phyloP scores from a whole-genome alignment of 2,113 vertebrate genomes.

The Carassius carassius region DNA sequence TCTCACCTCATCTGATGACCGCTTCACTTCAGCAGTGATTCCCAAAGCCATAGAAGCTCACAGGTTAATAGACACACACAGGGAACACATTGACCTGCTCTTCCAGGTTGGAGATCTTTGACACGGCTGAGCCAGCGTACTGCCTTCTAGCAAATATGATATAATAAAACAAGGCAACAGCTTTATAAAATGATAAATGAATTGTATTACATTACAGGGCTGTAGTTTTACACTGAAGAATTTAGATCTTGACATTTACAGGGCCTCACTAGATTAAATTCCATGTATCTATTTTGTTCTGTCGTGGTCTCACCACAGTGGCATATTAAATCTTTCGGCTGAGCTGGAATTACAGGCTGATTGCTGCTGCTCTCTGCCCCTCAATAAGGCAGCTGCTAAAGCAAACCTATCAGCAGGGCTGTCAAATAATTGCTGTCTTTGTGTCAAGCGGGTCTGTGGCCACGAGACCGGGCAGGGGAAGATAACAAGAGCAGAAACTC shows the following conservation, averaged over 20 bases:
- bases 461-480: constrained; percentile 29
- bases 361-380: constrained; percentile 37
- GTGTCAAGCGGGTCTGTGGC: constrained; percentile 46
- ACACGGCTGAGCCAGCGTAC: not conserved
- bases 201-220: not conserved
- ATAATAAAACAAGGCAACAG: not conserved
- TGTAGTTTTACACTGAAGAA: not conserved
- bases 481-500: constrained; percentile 58
- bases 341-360: constrained; percentile 51
- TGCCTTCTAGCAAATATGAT: not conserved
- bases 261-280: not conserved
- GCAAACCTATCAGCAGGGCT: constrained; percentile 55
- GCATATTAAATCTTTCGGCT: constrained; percentile 37
- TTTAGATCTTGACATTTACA: constrained; percentile 31
- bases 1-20: not conserved
- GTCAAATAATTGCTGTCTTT: constrained; percentile 63
- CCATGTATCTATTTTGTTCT: constrained; percentile 30
- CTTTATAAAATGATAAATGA: not conserved
- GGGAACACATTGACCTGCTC: not conserved
- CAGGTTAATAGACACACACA: not conserved
- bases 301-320: constrained; percentile 18
- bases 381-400: constrained; percentile 58
- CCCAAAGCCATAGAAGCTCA: not conserved
- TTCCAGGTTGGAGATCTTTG: not conserved
- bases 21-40: not conserved